A percentile compares a stretch with the other conserved stretches of the same genome.
phyloP scores from a whole-genome alignment of 2,888 invertebrate species.

The Melieria crassipennis region DNA sequence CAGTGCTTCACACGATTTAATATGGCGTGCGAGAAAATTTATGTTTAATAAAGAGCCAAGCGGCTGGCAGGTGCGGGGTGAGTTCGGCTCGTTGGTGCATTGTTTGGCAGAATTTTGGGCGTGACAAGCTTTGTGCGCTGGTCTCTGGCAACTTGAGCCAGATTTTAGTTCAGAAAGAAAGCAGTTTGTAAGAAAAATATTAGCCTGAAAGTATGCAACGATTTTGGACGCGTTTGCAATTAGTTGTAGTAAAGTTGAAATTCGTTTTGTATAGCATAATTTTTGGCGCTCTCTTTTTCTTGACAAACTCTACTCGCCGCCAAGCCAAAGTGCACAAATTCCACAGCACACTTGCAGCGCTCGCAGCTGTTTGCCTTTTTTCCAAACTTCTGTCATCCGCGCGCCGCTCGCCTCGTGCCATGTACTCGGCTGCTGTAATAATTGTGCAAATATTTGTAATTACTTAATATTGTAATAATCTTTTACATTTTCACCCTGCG shows the following conservation, averaged over 20 bases:
- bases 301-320: too few relatives aligned
- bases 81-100: background rate
- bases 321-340: too few relatives aligned
- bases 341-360: background rate
- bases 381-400: background rate
- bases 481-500: slow-evolving; percentile 35
- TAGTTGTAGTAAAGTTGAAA: too few relatives aligned
- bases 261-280: too few relatives aligned
- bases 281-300: too few relatives aligned
- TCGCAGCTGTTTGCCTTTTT: background rate
- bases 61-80: background rate
- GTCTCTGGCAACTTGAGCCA: background rate
- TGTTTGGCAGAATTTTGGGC: background rate
- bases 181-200: too few relatives aligned
- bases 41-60: slow-evolving; percentile 22
- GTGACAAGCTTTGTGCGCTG: background rate
- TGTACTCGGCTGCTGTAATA: slow-evolving; percentile 30
- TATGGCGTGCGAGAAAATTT: slow-evolving; percentile 8
- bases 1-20: background rate
- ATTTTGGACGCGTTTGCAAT: too few relatives aligned
- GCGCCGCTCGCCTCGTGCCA: background rate
- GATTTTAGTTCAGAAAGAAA: too few relatives aligned
- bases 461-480: slow-evolving; percentile 51
- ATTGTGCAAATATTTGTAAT: slow-evolving; percentile 49
- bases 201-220: too few relatives aligned